These are phyloP conservation scores for Hypotaenidia okinawae DNA, from an alignment of 2,797 vertebrate genomes.

Conservation along the genomic window DNA sequence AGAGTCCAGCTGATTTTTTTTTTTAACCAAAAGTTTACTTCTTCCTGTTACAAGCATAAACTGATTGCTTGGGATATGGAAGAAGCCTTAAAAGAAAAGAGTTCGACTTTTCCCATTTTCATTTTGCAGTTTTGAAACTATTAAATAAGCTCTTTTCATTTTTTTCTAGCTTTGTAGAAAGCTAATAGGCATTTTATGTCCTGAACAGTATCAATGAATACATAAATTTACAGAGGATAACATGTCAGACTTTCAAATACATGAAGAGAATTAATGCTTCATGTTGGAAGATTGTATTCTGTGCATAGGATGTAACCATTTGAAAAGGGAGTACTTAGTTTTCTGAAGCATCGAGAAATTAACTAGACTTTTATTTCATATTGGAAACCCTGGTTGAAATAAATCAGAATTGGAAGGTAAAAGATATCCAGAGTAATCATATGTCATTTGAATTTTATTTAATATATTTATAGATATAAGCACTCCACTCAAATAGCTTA, in stretches of 20 bases:
- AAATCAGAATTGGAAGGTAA: neutral
- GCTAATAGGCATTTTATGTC: neutral
- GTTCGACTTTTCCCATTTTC: neutral
- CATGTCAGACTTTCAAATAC: neutral
- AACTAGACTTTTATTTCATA: neutral
- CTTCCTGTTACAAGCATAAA: neutral
- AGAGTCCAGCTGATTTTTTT: neutral
- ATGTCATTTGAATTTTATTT: neutral
- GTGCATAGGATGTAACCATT: neutral
- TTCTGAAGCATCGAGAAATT: neutral
- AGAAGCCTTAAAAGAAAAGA: neutral
- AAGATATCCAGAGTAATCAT: neutral
- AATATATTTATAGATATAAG: neutral
- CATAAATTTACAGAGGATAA: neutral
- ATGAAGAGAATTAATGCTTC: neutral
- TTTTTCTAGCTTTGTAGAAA: neutral
- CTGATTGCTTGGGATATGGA: neutral
- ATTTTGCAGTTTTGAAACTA: neutral
- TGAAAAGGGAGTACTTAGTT: neutral
- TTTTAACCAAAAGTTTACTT: neutral
- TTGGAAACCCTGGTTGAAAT: neutral
- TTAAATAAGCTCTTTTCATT: neutral
- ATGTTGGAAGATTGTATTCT: neutral
- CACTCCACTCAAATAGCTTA: neutral
- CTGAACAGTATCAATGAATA: neutral